Evolutionary conservation across 2,888 invertebrate genomes (phyloP).

Genomic region (Zootermopsis nevadensis): DNA sequence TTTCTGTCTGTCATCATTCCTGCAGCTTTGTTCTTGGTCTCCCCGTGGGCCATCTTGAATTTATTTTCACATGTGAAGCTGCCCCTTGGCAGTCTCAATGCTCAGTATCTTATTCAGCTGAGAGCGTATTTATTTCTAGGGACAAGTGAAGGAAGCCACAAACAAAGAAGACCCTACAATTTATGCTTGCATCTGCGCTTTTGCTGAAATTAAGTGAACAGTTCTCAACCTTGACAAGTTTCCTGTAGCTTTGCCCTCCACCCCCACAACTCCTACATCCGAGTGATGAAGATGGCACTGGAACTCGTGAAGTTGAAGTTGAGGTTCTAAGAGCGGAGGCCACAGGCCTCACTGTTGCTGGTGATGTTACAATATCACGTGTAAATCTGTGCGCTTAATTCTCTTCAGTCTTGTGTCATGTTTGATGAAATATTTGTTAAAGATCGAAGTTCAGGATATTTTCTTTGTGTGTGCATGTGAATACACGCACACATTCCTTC

Average conservation of each 20-base stretch:
- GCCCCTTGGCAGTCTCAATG: too few species aligned
- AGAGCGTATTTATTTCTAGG: slow-evolving; percentile 29
- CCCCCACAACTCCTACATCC: slow-evolving; percentile 38
- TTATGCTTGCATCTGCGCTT: slow-evolving; percentile 77
- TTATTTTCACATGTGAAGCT: too few species aligned
- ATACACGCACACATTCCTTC: not conserved
- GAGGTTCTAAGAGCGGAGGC: slow-evolving; percentile 59
- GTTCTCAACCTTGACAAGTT: slow-evolving; percentile 68
- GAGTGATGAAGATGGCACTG: slow-evolving; percentile 52
- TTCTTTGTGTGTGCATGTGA: not conserved
- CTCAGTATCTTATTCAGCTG: too few species aligned
- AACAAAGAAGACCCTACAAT: slow-evolving; percentile 60
- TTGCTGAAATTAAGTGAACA: slow-evolving; percentile 72
- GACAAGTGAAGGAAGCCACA: slow-evolving; percentile 50
- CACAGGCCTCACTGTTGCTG: slow-evolving; percentile 47
- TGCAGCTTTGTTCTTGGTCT: too few species aligned
- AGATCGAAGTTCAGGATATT: not conserved
- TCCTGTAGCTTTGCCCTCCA: not conserved
- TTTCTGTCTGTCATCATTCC: too few species aligned
- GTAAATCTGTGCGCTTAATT: too few species aligned
- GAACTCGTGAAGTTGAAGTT: slow-evolving; percentile 56
- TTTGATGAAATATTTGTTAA: not conserved
- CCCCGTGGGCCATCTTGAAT: too few species aligned
- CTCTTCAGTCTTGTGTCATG: not conserved
- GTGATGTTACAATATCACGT: slow-evolving; percentile 41